Conservation (phyloP, 1,140 invertebrate genomes). For the Trichonephila inaurata region DNA sequence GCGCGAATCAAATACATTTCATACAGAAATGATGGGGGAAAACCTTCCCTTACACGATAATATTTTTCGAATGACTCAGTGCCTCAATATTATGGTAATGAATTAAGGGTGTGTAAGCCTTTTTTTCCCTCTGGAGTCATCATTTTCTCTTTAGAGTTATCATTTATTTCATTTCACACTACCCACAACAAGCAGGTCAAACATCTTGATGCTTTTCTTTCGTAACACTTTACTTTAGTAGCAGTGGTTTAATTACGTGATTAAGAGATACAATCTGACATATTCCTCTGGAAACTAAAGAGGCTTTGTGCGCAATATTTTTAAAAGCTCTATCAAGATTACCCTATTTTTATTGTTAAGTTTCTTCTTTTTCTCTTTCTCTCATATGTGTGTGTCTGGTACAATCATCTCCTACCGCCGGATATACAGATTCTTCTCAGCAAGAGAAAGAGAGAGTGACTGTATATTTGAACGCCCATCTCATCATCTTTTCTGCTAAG, state of each 20-base stretch:
- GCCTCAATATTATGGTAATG: too few species aligned
- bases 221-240: background rate
- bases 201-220: background rate
- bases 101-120: too few species aligned
- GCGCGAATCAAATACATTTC: too few species aligned
- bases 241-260: background rate
- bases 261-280: constrained; percentile 18
- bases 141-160: background rate
- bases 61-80: too few species aligned
- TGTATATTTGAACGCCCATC: constrained; percentile 12
- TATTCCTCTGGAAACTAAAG: constrained; percentile 4
- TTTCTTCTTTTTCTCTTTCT: background rate
- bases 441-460: constrained; percentile 5
- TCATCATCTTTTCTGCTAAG: background rate
- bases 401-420: constrained; percentile 20
- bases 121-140: too few species aligned
- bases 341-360: background rate
- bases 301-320: background rate
- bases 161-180: background rate
- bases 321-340: constrained; percentile 9
- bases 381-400: background rate
- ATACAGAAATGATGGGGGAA: too few species aligned
- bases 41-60: too few species aligned
- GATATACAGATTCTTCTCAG: constrained; percentile 31
- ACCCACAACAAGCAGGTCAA: background rate